Evolutionary conservation across 2,888 invertebrate genomes (phyloP).

Genomic region (Nymphalis urticae): DNA sequence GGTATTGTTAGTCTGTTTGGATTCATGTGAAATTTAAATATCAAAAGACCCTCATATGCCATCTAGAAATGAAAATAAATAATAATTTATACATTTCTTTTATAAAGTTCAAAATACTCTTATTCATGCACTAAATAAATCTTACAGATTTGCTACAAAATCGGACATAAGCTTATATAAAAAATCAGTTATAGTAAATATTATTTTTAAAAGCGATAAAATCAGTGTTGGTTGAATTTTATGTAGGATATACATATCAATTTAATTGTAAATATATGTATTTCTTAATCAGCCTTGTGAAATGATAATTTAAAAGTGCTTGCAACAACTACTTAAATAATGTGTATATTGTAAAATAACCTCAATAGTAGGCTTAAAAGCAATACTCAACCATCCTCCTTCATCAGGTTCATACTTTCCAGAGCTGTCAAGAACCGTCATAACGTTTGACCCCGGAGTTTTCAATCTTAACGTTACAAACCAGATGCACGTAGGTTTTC

Average conservation of each 20-base stretch:
- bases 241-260: too few relatives aligned
- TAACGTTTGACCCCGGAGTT: conserved; percentile 57
- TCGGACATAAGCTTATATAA: too few relatives aligned
- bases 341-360: conserved; percentile 39
- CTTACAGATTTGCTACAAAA: too few relatives aligned
- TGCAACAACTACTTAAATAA: too few relatives aligned
- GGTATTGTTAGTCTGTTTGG: conserved; percentile 69
- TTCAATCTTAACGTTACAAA: conserved; percentile 65
- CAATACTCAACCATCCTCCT: conserved; percentile 76
- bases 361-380: conserved; percentile 81
- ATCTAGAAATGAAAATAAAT: conserved; percentile 52
- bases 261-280: too few relatives aligned
- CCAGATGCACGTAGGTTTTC: conserved; percentile 82
- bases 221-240: too few relatives aligned
- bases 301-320: too few relatives aligned
- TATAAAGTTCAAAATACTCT: too few relatives aligned
- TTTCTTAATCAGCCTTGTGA: too few relatives aligned
- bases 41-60: conserved; percentile 64
- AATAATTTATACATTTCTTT: not conserved
- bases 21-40: conserved; percentile 78
- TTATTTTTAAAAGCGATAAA: too few relatives aligned
- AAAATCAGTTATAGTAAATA: too few relatives aligned
- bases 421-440: conserved; percentile 63
- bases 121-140: too few relatives aligned
- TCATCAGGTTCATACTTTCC: conserved; percentile 77